A percentile compares a stretch with the other conserved stretches of the same genome.
Evolutionary conservation across 2,113 vertebrate genomes (phyloP).

Genomic region (Solea senegalensis): DNA sequence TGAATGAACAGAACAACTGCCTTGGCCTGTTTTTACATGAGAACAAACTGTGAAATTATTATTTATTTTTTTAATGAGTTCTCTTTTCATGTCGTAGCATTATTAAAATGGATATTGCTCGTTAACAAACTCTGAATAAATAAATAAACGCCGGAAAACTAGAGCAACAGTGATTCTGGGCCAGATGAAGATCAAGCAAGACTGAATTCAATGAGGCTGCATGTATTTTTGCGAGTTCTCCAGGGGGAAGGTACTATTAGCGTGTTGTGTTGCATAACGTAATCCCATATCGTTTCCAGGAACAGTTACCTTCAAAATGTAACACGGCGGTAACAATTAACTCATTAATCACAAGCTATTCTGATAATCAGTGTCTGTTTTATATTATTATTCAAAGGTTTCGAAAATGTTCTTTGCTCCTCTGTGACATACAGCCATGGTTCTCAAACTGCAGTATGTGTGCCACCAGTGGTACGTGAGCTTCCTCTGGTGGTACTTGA

Average conservation of each 20-base stretch:
- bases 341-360: too few species aligned
- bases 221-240: conserved; percentile 11
- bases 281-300: conserved; percentile 20
- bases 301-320: too few species aligned
- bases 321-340: too few species aligned
- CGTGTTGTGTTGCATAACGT: conserved; percentile 37
- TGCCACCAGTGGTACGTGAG: too few species aligned
- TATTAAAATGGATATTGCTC: conserved; percentile 36
- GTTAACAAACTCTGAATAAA: conserved; percentile 38
- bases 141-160: conserved; percentile 11
- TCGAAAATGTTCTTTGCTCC: too few species aligned
- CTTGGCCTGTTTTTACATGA: conserved; percentile 27
- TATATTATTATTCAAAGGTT: too few species aligned
- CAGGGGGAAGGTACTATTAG: conserved; percentile 9
- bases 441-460: too few species aligned
- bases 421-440: too few species aligned
- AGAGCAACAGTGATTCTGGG: conserved; percentile 23
- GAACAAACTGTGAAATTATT: conserved; percentile 34
- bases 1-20: background rate
- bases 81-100: conserved; percentile 15
- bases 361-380: too few species aligned
- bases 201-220: conserved; percentile 18
- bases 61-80: conserved; percentile 45
- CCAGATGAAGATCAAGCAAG: conserved; percentile 24
- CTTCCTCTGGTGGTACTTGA: too few species aligned